Base-by-base conservation (phyloP, 2,888 invertebrate species). In the Monochamus alternatus region DNA sequence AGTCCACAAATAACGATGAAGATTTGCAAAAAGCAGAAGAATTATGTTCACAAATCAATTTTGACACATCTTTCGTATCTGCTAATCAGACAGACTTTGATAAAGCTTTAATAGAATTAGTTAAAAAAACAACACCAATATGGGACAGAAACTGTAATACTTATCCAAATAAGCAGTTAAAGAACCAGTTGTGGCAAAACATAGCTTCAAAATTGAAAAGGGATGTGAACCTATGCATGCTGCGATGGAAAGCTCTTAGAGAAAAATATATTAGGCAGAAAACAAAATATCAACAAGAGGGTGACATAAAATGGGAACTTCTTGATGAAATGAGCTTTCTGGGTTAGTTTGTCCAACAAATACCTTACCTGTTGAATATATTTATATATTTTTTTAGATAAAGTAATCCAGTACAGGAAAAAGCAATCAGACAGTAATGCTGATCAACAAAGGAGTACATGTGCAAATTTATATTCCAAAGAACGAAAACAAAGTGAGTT, bases 231-330 rank as follows among this genome's bases (percentile, higher is more conserved):
- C 73, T 79, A 52, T 86, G 86, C 75, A 83, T 84, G 81, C 69
- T 84, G 51, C 74, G 85, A 12, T 86, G 86, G 86, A 86, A 86
- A 77, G 85, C 84, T 9, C 74, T 86, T 47, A 77, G 86, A 63
- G 86, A 86, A 73, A 86, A 86, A 72, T 86, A 86, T 74, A 85
- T 86, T 43, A 75, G 86, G 30, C 85, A 86, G 76, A 86, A 83
- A 66, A 81, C 80, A 14, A 86, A 85, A 74, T 81, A 80, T 72
- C 62, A 59, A 47, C 80, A 83, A 59, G 86, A 85, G 64, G 85
- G 85, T 3, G 83, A 84, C 12, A 70, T 78, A 5, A 85, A 86
- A 76, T 86, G 86, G 86, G 84, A 85, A 73, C 82, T 86, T 63
- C 68, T 86, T 3, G 85, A 86, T 38, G 84, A 84, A 30, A 75